These are phyloP conservation scores for Cliona cf. orientalis DNA, from an alignment of 37 sponge, comb jelly and placozoan genomes.

Conservation along the genomic window DNA sequence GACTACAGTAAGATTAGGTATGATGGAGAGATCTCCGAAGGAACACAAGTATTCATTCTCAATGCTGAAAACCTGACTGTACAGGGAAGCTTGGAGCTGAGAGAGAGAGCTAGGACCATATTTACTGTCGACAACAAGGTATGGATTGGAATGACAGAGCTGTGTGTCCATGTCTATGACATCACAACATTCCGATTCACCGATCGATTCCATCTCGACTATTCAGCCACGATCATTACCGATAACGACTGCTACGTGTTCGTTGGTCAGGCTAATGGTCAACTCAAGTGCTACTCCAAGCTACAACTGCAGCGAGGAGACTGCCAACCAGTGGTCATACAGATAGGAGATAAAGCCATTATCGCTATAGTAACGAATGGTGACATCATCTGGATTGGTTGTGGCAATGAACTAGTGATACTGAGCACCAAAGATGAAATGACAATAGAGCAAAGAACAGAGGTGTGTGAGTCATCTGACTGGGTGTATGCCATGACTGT, in stretches of 20 bases:
- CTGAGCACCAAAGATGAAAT: constrained; percentile 59
- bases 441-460: constrained; percentile 23
- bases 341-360: constrained; percentile 64
- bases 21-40: constrained; percentile 39
- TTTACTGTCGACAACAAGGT: constrained; percentile 76
- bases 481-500: constrained; percentile 61
- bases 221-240: constrained; percentile 77
- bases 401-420: constrained; percentile 74
- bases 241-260: constrained; percentile 76
- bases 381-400: constrained; percentile 66
- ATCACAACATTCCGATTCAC: constrained; percentile 75
- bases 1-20: constrained; percentile 34
- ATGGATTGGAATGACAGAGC: constrained; percentile 78
- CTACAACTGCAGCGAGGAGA: constrained; percentile 55
- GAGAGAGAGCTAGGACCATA: constrained; percentile 61
- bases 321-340: not conserved
- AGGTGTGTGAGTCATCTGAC: constrained; percentile 38
- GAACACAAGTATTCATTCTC: constrained; percentile 82
- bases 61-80: constrained; percentile 71
- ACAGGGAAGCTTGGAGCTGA: constrained; percentile 72
- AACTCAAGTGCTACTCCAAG: constrained; percentile 68
- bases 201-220: constrained; percentile 52
- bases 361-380: constrained; percentile 70
- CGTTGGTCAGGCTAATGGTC: constrained; percentile 81
- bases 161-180: constrained; percentile 80